Percentiles rank a stretch among this genome's conserved stretches.
Conservation (phyloP, 2,113 vertebrate genomes). For the Etia nguti region DNA sequence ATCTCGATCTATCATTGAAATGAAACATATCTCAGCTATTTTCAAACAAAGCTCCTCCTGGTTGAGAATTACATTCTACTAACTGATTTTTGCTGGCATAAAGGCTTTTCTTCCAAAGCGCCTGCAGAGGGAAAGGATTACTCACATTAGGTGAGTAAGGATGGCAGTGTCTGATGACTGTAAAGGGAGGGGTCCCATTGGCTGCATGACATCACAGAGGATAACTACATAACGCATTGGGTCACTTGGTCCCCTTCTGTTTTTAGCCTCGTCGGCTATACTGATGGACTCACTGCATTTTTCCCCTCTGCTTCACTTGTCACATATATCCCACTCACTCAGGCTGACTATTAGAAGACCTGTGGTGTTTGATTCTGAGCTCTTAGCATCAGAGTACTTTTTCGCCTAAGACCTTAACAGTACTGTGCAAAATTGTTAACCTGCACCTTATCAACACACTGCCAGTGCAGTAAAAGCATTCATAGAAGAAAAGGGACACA, state of each 20-base stretch:
- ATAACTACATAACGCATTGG: not conserved
- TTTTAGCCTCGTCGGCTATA: constrained; percentile 16
- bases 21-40: not conserved
- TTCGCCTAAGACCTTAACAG: not conserved
- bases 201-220: constrained; percentile 16
- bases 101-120: not conserved
- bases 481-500: not conserved
- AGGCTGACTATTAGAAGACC: not conserved
- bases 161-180: constrained; percentile 4
- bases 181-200: not conserved
- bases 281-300: constrained; percentile 2
- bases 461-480: not conserved
- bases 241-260: not conserved
- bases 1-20: not conserved
- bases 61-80: not conserved
- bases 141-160: not conserved
- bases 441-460: not conserved
- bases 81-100: not conserved
- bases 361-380: not conserved
- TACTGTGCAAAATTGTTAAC: not conserved
- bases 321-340: not conserved
- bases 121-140: not conserved
- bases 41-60: not conserved
- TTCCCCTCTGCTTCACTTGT: not conserved
- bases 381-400: not conserved